Evolutionary conservation across 2,888 invertebrate genomes (phyloP).

Genomic region (Amblyjoppa fuscipennis): DNA sequence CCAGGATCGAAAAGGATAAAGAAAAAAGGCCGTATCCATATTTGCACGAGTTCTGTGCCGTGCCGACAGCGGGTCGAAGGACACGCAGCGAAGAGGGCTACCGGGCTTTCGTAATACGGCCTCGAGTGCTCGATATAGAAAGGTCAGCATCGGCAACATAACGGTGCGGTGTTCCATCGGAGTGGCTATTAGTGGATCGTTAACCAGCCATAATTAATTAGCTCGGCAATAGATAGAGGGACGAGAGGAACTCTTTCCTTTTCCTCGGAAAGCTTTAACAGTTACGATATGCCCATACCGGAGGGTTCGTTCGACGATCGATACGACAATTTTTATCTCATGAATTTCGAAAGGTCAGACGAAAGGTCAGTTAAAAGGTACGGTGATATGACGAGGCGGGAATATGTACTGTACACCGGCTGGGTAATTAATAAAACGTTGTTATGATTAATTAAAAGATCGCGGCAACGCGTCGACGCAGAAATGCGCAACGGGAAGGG

Average conservation of each 20-base stretch:
- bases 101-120: background rate
- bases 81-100: background rate
- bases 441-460: slow-evolving; percentile 22
- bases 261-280: slow-evolving; percentile 34
- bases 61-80: background rate
- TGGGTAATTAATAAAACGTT: slow-evolving; percentile 19
- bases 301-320: slow-evolving; percentile 34
- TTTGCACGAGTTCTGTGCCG: background rate
- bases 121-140: slow-evolving; percentile 31
- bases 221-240: slow-evolving; percentile 18
- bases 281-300: background rate
- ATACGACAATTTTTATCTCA: slow-evolving; percentile 32
- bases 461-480: background rate
- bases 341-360: slow-evolving; percentile 49
- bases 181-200: slow-evolving; percentile 63
- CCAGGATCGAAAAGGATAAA: background rate
- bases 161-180: slow-evolving; percentile 30
- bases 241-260: slow-evolving; percentile 22
- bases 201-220: slow-evolving; percentile 64
- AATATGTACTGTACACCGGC: background rate
- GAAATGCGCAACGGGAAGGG: background rate
- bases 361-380: slow-evolving; percentile 35
- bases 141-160: slow-evolving; percentile 53
- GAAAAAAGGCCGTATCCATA: background rate
- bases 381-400: background rate